phyloP scores from a whole-genome alignment of 2,888 invertebrate species.

The Ophioninae sp. region DNA sequence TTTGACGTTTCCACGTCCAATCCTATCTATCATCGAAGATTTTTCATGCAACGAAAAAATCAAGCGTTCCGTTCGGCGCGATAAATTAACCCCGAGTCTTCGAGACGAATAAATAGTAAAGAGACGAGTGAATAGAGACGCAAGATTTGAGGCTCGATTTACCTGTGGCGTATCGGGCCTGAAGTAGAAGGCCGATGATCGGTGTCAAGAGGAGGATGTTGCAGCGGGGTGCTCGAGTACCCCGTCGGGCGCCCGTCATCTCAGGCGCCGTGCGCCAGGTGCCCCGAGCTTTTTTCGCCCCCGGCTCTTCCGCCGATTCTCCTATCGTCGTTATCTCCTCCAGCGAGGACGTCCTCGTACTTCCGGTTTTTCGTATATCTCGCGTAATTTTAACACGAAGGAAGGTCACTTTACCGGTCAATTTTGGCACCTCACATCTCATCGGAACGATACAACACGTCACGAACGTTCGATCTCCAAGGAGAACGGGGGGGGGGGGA shows the following conservation, averaged over 20 bases:
- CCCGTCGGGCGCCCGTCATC: conserved; percentile 78
- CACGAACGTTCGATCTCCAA: neutral
- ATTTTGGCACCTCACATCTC: conserved; percentile 72
- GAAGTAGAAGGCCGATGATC: conserved; percentile 72
- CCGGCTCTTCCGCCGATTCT: conserved; percentile 61
- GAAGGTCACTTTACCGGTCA: conserved; percentile 50
- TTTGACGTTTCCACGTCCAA: neutral
- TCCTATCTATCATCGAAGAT: neutral
- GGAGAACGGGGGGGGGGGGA: too few relatives aligned
- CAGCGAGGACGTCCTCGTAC: conserved; percentile 54
- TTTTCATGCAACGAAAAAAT: too few relatives aligned
- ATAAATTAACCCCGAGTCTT: neutral
- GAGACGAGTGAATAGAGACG: neutral
- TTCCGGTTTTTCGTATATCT: neutral
- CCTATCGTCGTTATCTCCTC: conserved; percentile 56
- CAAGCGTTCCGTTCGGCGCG: neutral
- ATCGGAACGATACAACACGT: conserved; percentile 66
- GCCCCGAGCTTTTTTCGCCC: conserved; percentile 69
- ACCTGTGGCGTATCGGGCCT: conserved; percentile 75
- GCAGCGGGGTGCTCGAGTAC: conserved; percentile 75
- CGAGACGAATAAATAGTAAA: neutral
- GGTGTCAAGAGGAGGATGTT: conserved; percentile 73
- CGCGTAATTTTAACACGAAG: conserved; percentile 22
- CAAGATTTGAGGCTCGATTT: neutral
- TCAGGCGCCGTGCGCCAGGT: conserved; percentile 77